Percentiles rank a stretch among this genome's conserved stretches.
These are phyloP conservation scores for Bactericera cockerelli DNA, from an alignment of 1,140 invertebrate genomes.

Conservation along the genomic window DNA sequence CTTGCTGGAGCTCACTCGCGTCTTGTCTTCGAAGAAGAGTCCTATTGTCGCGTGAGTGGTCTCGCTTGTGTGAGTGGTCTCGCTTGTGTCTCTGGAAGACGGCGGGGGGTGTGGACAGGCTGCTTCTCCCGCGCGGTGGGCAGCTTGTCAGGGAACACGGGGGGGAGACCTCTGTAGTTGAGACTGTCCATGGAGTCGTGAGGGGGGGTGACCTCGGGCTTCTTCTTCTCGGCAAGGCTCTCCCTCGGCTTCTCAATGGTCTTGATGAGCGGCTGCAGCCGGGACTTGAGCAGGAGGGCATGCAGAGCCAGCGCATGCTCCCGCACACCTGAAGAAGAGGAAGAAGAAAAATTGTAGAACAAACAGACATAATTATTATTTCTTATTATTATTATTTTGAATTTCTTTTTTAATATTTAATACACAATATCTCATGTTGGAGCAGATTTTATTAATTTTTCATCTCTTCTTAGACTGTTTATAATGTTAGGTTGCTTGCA, in stretches of 20 bases:
- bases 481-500: too few species aligned
- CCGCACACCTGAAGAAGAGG: too few species aligned
- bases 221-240: not conserved
- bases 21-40: not conserved
- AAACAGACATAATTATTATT: too few species aligned
- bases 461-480: too few species aligned
- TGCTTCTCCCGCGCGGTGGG: not conserved
- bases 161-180: not conserved
- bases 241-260: not conserved
- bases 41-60: not conserved
- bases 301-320: conserved; percentile 61
- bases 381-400: too few species aligned
- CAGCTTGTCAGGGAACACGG: not conserved
- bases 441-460: too few species aligned
- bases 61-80: too few species aligned
- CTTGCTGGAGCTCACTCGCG: not conserved
- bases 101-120: not conserved
- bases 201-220: not conserved
- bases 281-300: conserved; percentile 54
- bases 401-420: too few species aligned
- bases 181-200: not conserved
- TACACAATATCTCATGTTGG: too few species aligned
- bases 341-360: too few species aligned
- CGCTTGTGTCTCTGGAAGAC: not conserved
- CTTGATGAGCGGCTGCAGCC: conserved; percentile 53